These are phyloP conservation scores for Urechis unicinctus DNA, from an alignment of 2,888 invertebrate species.

Conservation along the genomic window DNA sequence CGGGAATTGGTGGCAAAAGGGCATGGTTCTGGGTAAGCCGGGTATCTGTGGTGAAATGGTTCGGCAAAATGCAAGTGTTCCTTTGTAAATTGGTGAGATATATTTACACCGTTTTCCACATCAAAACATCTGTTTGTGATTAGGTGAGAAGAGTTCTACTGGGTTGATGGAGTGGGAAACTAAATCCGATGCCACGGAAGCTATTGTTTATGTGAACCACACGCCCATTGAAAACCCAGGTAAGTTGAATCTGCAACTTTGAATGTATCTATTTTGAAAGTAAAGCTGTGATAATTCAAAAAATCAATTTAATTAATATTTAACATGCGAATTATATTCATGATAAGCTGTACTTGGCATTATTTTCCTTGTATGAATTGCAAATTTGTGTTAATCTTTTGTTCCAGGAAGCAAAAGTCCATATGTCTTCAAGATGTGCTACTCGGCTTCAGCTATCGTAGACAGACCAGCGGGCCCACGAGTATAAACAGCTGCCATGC, in stretches of 20 bases:
- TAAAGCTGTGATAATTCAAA: neutral
- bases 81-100: no score
- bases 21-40: no score
- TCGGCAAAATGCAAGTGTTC: no score
- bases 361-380: neutral
- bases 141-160: conserved; percentile 63
- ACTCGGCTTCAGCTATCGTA: conserved; percentile 67
- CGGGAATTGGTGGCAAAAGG: no score
- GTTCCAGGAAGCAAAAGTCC: conserved; percentile 89
- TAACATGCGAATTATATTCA: neutral
- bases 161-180: conserved; percentile 92
- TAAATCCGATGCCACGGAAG: conserved; percentile 86
- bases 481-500: no score
- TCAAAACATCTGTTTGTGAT: no score
- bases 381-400: neutral
- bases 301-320: neutral
- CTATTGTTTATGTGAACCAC: conserved; percentile 94
- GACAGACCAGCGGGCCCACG: no score
- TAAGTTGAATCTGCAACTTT: conserved; percentile 54
- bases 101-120: no score
- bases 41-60: no score
- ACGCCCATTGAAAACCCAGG: conserved; percentile 92
- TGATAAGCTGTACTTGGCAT: neutral
- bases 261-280: neutral
- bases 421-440: conserved; percentile 96